A percentile compares a stretch with the other conserved stretches of the same genome.
These are phyloP conservation scores for Coenobita brevimanus DNA, from an alignment of 1,140 invertebrate species.

Conservation along the genomic window DNA sequence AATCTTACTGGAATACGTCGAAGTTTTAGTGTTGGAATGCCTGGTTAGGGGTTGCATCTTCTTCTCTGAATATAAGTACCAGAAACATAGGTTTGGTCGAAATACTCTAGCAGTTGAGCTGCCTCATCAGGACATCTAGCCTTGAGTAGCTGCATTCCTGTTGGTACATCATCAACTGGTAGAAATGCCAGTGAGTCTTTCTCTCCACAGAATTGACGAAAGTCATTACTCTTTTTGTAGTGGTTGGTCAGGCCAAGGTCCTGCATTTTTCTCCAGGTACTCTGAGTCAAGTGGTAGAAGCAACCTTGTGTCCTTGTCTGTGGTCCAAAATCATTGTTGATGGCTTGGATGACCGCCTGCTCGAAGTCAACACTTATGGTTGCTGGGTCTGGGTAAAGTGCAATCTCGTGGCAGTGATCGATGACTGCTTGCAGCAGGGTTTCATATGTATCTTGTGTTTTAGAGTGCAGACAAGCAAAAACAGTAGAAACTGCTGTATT, in stretches of 20 bases:
- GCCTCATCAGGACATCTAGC: slow-evolving; percentile 33
- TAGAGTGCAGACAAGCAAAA: too few relatives aligned
- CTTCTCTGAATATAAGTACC: slow-evolving; percentile 14
- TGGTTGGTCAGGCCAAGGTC: slow-evolving; percentile 28
- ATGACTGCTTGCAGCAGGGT: too few relatives aligned
- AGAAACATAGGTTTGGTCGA: slow-evolving; percentile 32
- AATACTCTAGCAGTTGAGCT: neutral
- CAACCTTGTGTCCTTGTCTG: neutral
- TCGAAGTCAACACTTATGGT: too few relatives aligned
- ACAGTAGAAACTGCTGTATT: too few relatives aligned
- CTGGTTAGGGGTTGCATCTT: neutral
- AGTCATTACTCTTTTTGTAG: slow-evolving; percentile 7
- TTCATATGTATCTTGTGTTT: too few relatives aligned
- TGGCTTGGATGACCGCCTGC: too few relatives aligned
- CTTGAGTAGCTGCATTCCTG: slow-evolving; percentile 18
- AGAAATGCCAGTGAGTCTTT: slow-evolving; percentile 13
- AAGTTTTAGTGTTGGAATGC: slow-evolving; percentile 26
- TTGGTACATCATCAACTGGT: slow-evolving; percentile 25
- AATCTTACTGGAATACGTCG: slow-evolving; percentile 24
- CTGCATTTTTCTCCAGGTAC: slow-evolving; percentile 22
- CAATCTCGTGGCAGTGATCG: too few relatives aligned
- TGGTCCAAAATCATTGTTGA: too few relatives aligned
- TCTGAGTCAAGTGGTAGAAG: slow-evolving; percentile 19
- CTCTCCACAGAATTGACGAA: slow-evolving; percentile 27
- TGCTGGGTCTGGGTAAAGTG: too few relatives aligned